phyloP scores from a whole-genome alignment of 2,797 vertebrate genomes.

The Tamandua tetradactyla region DNA sequence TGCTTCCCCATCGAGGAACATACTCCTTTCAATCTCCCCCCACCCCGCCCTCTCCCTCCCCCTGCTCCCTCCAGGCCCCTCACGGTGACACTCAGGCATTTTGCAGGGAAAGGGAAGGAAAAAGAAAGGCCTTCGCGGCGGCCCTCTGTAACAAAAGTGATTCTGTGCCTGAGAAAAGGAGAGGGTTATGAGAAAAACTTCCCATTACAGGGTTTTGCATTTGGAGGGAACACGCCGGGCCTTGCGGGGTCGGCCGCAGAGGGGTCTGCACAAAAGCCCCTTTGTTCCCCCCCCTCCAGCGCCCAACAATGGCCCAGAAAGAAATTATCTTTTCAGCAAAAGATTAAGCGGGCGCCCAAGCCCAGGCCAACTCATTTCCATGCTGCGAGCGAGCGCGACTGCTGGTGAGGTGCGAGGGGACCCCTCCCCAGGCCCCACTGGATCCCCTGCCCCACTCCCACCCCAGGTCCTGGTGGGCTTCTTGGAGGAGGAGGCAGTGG shows the following conservation, averaged over 20 bases:
- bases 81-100: rapidly evolving
- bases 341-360: constrained; percentile 20
- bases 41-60: rapidly evolving
- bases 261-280: neutral
- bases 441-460: neutral
- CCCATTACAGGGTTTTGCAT: neutral
- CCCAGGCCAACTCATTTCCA: constrained; percentile 36
- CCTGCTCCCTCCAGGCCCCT: neutral
- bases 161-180: neutral
- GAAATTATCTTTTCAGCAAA: constrained; percentile 72
- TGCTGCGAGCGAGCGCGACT: neutral
- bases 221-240: constrained; percentile 18
- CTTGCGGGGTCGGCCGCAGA: neutral
- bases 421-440: neutral
- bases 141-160: constrained; percentile 11
- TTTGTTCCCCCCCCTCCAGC: constrained; percentile 63
- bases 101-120: neutral
- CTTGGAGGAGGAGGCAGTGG: neutral
- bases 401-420: neutral
- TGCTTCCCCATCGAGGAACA: too few relatives aligned
- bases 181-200: constrained; percentile 3
- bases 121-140: neutral
- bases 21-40: too few relatives aligned
- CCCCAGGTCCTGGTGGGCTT: neutral
- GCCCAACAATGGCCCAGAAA: neutral